Base-by-base conservation (phyloP, 2,797 vertebrate genomes). In the Gymnothorax reevesii region DNA sequence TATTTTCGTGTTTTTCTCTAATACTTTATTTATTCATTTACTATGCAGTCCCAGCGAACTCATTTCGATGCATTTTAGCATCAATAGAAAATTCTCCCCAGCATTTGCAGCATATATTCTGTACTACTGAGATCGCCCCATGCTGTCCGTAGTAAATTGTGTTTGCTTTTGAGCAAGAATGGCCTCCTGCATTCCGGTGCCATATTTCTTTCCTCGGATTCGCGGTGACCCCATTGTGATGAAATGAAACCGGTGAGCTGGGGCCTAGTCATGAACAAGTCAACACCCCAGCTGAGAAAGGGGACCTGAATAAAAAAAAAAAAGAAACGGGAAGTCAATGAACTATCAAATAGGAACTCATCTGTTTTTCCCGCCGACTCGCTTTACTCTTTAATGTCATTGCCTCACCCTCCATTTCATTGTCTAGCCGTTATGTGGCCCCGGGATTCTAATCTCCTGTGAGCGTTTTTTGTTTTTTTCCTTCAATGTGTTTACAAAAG, bases 281-380 rank as follows among this genome's bases (percentile, higher is more conserved):
- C 91, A 92, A 95, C 90, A 92, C 92, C 88, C 86, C 88, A 8
- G 75, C 89, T 91, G 92, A 95, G 91, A 91, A 90, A 52, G 92
- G 90, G 20, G 88, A 92, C 93, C 93, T 90, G 87, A 90, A 93
- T 42, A 42, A 42, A 42, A 42, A 42, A 42, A 42, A 42, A 42
- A 42, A 95, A 94, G 96, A 94, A 60, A 92, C 93, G 89, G 90
- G 94, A 96, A 97, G 91, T 96, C 96, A 97, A 97, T 97, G 95
- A 92, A 95, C 95, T 97, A 97, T 96, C 97, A 97, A 98, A 97
- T 96, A 95, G 93, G 93, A 98, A 97, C 96, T 97, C 90, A 95
- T 96, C 94, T 96, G 95, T 77, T 77, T 96, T 98, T 97, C 95
- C 94, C 95, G 93, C 94, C 95, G 92, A 96, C 94, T 94, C 77